Base-by-base conservation (phyloP, 2,888 invertebrate species). In the Deroplatys truncata region DNA sequence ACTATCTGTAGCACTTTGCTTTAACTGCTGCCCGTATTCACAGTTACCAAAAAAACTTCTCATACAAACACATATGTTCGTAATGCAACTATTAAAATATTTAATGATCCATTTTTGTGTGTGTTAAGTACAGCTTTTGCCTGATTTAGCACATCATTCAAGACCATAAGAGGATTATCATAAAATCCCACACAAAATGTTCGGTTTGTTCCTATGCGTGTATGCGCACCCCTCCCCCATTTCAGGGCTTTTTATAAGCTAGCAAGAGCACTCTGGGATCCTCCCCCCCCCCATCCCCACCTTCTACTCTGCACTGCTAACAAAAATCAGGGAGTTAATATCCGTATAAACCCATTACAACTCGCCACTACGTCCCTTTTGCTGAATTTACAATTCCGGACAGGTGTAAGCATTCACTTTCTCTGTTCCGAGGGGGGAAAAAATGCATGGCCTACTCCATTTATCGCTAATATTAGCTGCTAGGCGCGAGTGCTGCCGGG, bases 81-180 rank as follows among this genome's bases (percentile, higher is more conserved):
- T 72, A 72, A 25, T 82, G 16, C 28, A 82, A 86, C 72, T 86
- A 86, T 86, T 86, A 86, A 86, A 86, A 86, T 82, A 86, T 86
- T 72, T 86, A 86, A 86, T 86, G 86, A 28, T 72, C 86, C 86
- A 82, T 82, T 86, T 86, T 86, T 86, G 56, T 29, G 56, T 72
- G 82, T 86, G 86, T 56, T 86, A 86, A 86, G 86, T 86, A 86
- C 86, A 82, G 86, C 28, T 86, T 86, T 86, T 82, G 86, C 29
- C 56, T 43, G 86, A 86, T 86, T 86, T 86, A 86, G 82, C 72
- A 86, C 86, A 86, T 82, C 56, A 82, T 86, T 82, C 85, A 31
- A 82, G 49, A 72, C 56, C 82, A 82, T 86, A 86, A 86, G 86
- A 56, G 29, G 86, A 56, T 86, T 86, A 86, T 25, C 82, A 82